Evolutionary conservation across 1,140 invertebrate species (phyloP).

Genomic region (Armadillidium nasatum): DNA sequence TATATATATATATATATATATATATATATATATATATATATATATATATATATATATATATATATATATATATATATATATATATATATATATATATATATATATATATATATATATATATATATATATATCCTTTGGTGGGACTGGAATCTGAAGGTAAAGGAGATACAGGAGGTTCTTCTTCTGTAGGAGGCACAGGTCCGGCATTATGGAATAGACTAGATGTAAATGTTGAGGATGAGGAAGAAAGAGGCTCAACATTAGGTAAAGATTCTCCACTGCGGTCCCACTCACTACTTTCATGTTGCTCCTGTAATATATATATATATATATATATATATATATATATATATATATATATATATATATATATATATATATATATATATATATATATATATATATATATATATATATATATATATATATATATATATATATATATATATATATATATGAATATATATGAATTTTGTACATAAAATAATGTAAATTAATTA

Average conservation of each 20-base stretch:
- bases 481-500: no score
- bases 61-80: conserved; percentile 2
- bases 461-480: no score
- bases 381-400: no score
- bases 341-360: no score
- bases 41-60: conserved; percentile 15
- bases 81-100: conserved; percentile 9
- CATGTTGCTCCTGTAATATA: background rate
- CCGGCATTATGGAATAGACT: background rate
- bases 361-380: no score
- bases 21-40: conserved; percentile 15
- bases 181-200: background rate
- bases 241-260: background rate
- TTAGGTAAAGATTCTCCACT: background rate
- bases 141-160: background rate
- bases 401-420: no score
- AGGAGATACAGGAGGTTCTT: background rate
- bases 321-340: no score
- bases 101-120: conserved; percentile 1
- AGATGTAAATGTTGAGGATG: background rate
- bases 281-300: background rate
- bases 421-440: no score
- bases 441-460: no score
- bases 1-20: background rate
- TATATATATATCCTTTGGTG: conserved; percentile 27